Percentiles rank a stretch among this genome's conserved stretches.
phyloP scores from a whole-genome alignment of 1,140 invertebrate genomes.

The Scaptomyza graminum region DNA sequence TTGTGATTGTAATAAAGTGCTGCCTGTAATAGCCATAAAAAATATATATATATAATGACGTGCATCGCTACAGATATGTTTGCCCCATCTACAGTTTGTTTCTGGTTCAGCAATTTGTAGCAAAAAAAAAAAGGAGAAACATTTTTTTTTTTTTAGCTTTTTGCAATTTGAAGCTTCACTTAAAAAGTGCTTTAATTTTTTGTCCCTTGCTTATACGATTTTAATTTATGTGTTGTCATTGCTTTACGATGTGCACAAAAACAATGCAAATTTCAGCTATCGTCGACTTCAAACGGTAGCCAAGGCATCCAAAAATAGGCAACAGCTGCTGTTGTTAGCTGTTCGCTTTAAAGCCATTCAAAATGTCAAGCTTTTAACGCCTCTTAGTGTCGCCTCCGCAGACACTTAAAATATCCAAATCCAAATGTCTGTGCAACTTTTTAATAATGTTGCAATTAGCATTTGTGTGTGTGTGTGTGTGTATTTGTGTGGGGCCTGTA shows the following conservation, averaged over 20 bases:
- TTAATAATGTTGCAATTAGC: constrained; percentile 68
- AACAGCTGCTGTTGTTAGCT: constrained; percentile 27
- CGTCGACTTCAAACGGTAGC: constrained; percentile 63
- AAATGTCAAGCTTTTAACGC: constrained; percentile 80
- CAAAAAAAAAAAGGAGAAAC: constrained; percentile 26
- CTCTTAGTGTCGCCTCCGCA: constrained; percentile 80
- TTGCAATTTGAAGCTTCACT: too few relatives aligned
- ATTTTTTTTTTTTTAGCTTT: constrained; percentile 33
- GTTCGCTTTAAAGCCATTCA: constrained; percentile 58
- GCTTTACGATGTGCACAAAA: constrained; percentile 1
- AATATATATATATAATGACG: constrained; percentile 49
- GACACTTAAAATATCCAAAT: constrained; percentile 54
- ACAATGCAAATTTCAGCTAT: constrained; percentile 40
- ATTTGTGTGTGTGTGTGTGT: constrained; percentile 49
- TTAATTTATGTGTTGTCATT: constrained; percentile 44
- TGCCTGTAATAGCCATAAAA: constrained; percentile 53
- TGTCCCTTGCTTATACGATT: constrained; percentile 17
- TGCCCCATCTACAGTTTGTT: constrained; percentile 23
- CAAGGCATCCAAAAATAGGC: constrained; percentile 61
- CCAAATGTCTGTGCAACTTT: constrained; percentile 35
- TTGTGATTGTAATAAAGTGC: constrained; percentile 35
- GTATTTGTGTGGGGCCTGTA: constrained; percentile 29
- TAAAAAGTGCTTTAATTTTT: constrained; percentile 21
- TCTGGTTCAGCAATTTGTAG: constrained; percentile 61
- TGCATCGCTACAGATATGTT: constrained; percentile 35